Percentiles rank a stretch among this genome's conserved stretches.
phyloP scores from a whole-genome alignment of 2,113 vertebrate genomes.

The Macrotis lagotis region DNA sequence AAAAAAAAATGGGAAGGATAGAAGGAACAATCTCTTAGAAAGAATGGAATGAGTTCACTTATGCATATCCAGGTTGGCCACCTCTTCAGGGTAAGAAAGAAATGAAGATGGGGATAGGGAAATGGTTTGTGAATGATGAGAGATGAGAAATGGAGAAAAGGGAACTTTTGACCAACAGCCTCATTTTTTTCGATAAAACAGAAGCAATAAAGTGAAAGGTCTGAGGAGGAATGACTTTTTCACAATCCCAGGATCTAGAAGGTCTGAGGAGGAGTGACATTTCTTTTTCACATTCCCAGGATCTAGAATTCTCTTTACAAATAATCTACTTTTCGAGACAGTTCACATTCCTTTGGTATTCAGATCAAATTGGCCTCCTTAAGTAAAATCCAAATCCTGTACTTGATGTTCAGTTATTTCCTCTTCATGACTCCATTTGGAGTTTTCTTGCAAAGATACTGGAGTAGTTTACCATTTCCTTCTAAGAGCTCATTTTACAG shows the following conservation, averaged over 20 bases:
- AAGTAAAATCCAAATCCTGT: not conserved
- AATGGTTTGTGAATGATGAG: not conserved
- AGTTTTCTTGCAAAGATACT: no score
- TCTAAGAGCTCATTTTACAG: no score
- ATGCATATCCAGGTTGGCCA: not conserved
- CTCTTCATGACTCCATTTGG: no score
- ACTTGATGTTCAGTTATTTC: no score
- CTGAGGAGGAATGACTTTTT: no score
- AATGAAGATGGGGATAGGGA: not conserved
- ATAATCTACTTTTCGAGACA: not conserved
- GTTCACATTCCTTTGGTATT: not conserved
- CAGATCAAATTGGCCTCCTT: not conserved
- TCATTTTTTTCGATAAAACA: not conserved
- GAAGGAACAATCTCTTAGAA: not conserved
- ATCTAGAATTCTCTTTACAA: not conserved
- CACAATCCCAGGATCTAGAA: not conserved
- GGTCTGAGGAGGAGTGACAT: not conserved
- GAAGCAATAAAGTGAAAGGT: not conserved
- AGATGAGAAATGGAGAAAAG: not conserved
- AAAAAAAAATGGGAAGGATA: not conserved
- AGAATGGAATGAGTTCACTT: not conserved
- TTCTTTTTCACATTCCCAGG: not conserved
- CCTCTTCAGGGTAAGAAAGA: not conserved
- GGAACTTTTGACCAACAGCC: not conserved
- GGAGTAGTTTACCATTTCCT: no score